Evolutionary conservation across 2,888 invertebrate species (phyloP), one percentile per base, ranked within the genome.

Genomic region (Serripes groenlandicus): DNA sequence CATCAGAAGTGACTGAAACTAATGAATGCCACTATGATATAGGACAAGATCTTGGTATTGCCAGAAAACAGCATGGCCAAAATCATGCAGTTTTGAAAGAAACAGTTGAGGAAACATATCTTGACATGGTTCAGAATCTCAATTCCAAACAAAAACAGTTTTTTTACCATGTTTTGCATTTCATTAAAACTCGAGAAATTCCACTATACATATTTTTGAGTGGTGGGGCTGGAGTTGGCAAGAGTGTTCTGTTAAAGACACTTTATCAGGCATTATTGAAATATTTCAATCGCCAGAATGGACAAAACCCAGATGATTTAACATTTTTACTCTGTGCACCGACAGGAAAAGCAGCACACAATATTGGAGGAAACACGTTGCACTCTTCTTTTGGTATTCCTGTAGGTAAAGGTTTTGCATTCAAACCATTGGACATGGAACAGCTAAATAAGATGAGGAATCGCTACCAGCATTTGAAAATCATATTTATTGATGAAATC

Each of bases 301-400:
- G 60, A 35, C 21, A 52, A 66, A 64, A 54, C 49, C 72, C 72
- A 34, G 72, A 72, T 23, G 54, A 54, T 70, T 32, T 54, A n/a
- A 52, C 52, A 21, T 21, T 70, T 23, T 30, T 70, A 11, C 18
- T 70, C 79, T 42, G 58, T 74, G 86, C 85, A 15, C 88, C 88
- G 37, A 81, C 83, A 34, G 85, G 86, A 1, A 84, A 86, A 84
- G 85, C 88, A 70, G 86, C 86, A 26, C 66, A 85, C 49, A 86
- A 86, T 73, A 81, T 85, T 35, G 74, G 64, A 32, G 88, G 85
- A 9, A 68, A 42, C 23, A 88, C 88, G 28, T 66, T 83, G 1
- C 88, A 88, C 72, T 62, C 78, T n/a, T 72, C 83, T n/a, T 88
- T 88, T 58, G 49, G 68, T 23, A 75, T 82, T 23, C 78, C 82